These are phyloP conservation scores for Hassar affinis DNA, from an alignment of 2,113 vertebrate genomes.

Conservation along the genomic window DNA sequence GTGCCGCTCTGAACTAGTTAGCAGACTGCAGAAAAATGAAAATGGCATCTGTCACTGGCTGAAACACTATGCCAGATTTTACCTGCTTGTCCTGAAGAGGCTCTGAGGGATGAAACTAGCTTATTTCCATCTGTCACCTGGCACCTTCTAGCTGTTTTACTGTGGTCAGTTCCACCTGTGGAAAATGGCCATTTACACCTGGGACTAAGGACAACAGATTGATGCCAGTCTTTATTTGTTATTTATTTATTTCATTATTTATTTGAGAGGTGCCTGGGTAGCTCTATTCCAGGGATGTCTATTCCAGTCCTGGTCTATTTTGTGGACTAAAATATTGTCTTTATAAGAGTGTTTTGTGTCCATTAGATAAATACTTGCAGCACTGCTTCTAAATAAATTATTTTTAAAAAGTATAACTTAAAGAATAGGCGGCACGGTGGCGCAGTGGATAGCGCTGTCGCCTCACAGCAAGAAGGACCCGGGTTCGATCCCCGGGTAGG, in stretches of 20 bases:
- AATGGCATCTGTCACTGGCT: slow-evolving; percentile 47
- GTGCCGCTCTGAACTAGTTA: slow-evolving; percentile 18
- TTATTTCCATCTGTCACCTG: slow-evolving; percentile 52
- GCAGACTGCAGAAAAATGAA: slow-evolving; percentile 11
- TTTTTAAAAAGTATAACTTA: no score
- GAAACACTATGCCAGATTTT: slow-evolving; percentile 29
- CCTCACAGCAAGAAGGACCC: no score
- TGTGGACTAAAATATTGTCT: background rate
- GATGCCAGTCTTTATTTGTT: background rate
- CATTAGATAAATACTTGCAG: background rate
- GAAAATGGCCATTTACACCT: slow-evolving; percentile 17
- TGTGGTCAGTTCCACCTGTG: slow-evolving; percentile 41
- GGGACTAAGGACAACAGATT: background rate
- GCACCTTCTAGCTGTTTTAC: slow-evolving; percentile 45
- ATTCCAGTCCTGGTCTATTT: background rate
- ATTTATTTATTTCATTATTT: no score
- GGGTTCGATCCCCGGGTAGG: no score
- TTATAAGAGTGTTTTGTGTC: background rate
- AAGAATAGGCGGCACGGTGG: no score
- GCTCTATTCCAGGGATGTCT: no score
- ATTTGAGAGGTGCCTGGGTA: no score
- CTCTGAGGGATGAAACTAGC: slow-evolving; percentile 39
- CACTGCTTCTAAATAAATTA: no score
- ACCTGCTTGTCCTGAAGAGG: background rate
- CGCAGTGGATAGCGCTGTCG: no score